phyloP scores from a whole-genome alignment of 2,888 invertebrate genomes.

The Eupithecia tripunctaria region DNA sequence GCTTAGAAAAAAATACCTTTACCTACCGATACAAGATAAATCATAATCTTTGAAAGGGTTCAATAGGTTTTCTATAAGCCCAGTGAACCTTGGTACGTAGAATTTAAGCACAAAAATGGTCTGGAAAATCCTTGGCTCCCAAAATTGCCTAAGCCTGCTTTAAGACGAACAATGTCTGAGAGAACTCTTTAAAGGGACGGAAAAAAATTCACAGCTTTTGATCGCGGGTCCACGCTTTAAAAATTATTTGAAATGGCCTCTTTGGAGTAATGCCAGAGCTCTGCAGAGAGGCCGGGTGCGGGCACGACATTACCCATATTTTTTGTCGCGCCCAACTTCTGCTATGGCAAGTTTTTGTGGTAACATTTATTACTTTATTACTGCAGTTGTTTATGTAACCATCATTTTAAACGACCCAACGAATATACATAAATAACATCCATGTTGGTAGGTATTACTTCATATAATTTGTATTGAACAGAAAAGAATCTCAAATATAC shows the following conservation, averaged over 20 bases:
- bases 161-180: neutral
- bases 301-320: conserved; percentile 49
- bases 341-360: conserved; percentile 27
- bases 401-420: too few relatives aligned
- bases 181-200: neutral
- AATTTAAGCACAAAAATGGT: neutral
- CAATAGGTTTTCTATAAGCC: neutral
- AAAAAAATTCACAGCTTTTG: neutral
- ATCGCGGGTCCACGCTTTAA: conserved; percentile 21
- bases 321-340: conserved; percentile 44
- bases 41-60: conserved; percentile 6
- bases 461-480: neutral
- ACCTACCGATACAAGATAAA: neutral
- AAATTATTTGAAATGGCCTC: conserved; percentile 46
- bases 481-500: conserved; percentile 7
- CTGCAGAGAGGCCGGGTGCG: conserved; percentile 46
- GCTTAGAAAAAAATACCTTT: neutral
- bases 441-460: neutral
- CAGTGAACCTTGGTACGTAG: neutral
- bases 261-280: conserved; percentile 58
- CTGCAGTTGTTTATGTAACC: conserved; percentile 18
- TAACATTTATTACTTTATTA: conserved; percentile 19
- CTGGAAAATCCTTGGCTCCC: neutral
- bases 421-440: neutral
- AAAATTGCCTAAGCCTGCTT: neutral